Conservation (phyloP, 2,888 invertebrate species). For the Epistrophe grossulariae region DNA sequence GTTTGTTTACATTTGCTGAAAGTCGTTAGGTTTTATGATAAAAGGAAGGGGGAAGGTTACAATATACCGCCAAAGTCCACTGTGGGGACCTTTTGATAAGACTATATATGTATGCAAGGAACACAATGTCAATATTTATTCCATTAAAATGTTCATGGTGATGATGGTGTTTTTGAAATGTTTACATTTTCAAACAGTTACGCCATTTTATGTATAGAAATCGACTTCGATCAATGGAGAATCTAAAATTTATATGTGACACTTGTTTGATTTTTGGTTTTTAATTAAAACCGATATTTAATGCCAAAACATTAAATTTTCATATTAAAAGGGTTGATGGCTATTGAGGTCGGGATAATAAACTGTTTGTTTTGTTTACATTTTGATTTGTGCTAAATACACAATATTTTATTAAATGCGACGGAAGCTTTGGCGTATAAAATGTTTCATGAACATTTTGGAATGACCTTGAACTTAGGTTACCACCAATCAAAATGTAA, state of each 20-base stretch:
- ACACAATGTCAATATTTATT: conserved; percentile 43
- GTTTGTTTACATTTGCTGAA: conserved; percentile 29
- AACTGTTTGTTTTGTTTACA: not conserved
- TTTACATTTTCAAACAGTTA: not conserved
- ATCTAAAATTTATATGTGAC: conserved; percentile 3
- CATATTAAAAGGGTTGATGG: not conserved
- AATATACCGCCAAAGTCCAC: not conserved
- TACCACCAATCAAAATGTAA: too few relatives aligned
- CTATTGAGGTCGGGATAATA: not conserved
- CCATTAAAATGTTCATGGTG: not conserved
- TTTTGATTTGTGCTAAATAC: not conserved
- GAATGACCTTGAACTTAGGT: too few relatives aligned
- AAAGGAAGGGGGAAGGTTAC: not conserved
- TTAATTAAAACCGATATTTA: conserved; percentile 4
- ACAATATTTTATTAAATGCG: too few relatives aligned
- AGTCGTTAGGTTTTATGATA: not conserved
- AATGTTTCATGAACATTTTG: not conserved
- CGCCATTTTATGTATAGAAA: not conserved
- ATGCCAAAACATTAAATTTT: not conserved
- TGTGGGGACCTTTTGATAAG: conserved; percentile 4
- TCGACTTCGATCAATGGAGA: not conserved
- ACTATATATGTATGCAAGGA: not conserved
- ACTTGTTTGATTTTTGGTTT: conserved; percentile 5
- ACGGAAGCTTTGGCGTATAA: not conserved
- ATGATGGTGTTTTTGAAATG: conserved; percentile 5